Evolutionary conservation across 2,888 invertebrate genomes (phyloP), one percentile per base, ranked within the genome.

Genomic region (Andrena bucephala): DNA sequence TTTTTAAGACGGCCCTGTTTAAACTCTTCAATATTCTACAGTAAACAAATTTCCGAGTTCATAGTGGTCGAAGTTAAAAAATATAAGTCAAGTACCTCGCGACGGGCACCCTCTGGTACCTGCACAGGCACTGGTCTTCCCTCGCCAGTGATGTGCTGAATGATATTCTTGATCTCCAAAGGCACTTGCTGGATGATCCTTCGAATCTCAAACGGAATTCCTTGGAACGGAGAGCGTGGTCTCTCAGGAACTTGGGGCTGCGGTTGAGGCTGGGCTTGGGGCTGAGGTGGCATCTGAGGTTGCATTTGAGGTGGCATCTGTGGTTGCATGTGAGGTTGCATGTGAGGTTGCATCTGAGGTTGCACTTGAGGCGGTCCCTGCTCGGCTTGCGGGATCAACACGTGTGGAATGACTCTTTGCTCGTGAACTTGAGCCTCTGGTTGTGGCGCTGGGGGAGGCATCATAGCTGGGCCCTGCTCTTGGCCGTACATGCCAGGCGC

Each of bases 111-210:
- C 7, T 93, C 93, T 4, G 91, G 88, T 54, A 92, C 89, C 33
- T 86, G 88, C 2, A 87, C 86, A 33, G 91, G 89, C 71, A 90
- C 87, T 8, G 89, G 80, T 84, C 89, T 89, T 0, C 89, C 80
- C 50, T 92, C 92, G 1, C 91, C 91, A 20, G 92, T 92, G 70
- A 93, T 92, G 54, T 92, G 92, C 62, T 92, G 93, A 67, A 94
- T 92, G 71, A 94, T 92, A 77, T 93, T 93, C 67, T 92, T 92
- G 24, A 93, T 92, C 42, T 93, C 92, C 42, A 91, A 70, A 13
- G 93, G 94, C 36, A 94, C 92, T 68, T 93, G 93, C 57, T 93
- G 91, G 31, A 93, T 92, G 29, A 93, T 92, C 83, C 91, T 87
- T 54, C 91, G 84, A 36, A 93, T 92, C 74, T 92, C 93, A 27